phyloP scores from a whole-genome alignment of 2,797 vertebrate species.

The Pachyuromys duprasi region DNA sequence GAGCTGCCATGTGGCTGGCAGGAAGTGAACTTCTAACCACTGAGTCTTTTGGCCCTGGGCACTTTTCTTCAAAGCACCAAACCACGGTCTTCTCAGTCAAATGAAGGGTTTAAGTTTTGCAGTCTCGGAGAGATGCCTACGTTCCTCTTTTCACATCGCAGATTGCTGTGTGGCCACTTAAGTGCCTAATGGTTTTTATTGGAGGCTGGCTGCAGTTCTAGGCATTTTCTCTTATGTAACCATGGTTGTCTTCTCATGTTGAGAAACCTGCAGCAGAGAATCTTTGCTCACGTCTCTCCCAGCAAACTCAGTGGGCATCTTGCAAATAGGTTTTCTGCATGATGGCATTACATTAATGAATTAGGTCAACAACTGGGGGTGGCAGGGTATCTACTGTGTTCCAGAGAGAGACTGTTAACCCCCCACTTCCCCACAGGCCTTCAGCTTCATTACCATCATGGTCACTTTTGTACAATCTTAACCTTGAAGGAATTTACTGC shows the following conservation, averaged over 20 bases:
- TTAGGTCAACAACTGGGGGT: slow-evolving; percentile 4
- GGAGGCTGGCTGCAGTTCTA: not conserved
- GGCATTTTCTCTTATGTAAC: not conserved
- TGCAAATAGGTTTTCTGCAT: not conserved
- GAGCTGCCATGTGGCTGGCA: no score
- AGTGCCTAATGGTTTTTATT: not conserved
- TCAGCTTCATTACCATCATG: not conserved
- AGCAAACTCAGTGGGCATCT: not conserved
- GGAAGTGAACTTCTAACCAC: not conserved
- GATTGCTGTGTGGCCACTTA: not conserved
- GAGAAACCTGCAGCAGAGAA: slow-evolving; percentile 4
- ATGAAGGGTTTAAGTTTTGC: slow-evolving; percentile 26
- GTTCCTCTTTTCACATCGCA: not conserved
- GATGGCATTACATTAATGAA: slow-evolving; percentile 10
- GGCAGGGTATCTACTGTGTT: not conserved
- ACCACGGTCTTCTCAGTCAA: not conserved
- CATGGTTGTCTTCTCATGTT: not conserved
- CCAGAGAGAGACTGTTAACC: not conserved
- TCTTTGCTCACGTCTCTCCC: slow-evolving; percentile 20
- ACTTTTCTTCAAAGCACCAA: slow-evolving; percentile 14
- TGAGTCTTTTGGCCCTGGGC: not conserved
- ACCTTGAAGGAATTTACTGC: not conserved
- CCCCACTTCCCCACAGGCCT: not conserved
- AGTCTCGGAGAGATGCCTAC: slow-evolving; percentile 29
- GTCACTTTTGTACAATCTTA: slow-evolving; percentile 41